These are phyloP conservation scores for Gila robusta DNA, from an alignment of 2,797 vertebrate species.

Conservation along the genomic window DNA sequence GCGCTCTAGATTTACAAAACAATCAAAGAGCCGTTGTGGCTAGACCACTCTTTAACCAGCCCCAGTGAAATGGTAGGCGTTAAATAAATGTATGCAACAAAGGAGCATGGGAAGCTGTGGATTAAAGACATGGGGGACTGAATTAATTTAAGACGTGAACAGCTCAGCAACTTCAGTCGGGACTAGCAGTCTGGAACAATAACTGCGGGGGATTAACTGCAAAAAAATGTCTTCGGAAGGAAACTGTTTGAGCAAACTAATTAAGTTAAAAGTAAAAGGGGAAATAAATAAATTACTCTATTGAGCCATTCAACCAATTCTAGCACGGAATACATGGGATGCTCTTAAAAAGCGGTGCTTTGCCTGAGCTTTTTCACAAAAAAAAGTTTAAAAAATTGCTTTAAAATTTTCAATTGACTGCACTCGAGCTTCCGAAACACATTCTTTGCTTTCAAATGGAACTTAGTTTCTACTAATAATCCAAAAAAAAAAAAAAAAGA, in stretches of 20 bases:
- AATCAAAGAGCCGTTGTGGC: conserved; percentile 16
- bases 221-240: conserved; percentile 68
- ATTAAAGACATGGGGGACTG: conserved; percentile 80
- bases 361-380: background rate
- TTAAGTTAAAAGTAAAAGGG: conserved; percentile 69
- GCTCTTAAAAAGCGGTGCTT: conserved; percentile 4
- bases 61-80: conserved; percentile 70
- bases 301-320: conserved; percentile 21
- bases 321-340: background rate
- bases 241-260: conserved; percentile 73
- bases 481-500: too few species aligned
- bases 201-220: conserved; percentile 72
- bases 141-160: conserved; percentile 76
- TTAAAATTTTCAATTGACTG: conserved; percentile 7
- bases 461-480: too few species aligned
- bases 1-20: conserved; percentile 41
- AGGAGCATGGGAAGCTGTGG: conserved; percentile 71
- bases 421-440: background rate
- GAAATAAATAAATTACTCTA: conserved; percentile 51
- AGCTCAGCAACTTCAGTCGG: conserved; percentile 59
- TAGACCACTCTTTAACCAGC: conserved; percentile 22
- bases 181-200: conserved; percentile 72
- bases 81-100: conserved; percentile 84
- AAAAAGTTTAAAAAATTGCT: background rate
- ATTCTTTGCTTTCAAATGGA: too few species aligned